Evolutionary conservation across 2,888 invertebrate species (phyloP).

Genomic region (Oligia latruncula): DNA sequence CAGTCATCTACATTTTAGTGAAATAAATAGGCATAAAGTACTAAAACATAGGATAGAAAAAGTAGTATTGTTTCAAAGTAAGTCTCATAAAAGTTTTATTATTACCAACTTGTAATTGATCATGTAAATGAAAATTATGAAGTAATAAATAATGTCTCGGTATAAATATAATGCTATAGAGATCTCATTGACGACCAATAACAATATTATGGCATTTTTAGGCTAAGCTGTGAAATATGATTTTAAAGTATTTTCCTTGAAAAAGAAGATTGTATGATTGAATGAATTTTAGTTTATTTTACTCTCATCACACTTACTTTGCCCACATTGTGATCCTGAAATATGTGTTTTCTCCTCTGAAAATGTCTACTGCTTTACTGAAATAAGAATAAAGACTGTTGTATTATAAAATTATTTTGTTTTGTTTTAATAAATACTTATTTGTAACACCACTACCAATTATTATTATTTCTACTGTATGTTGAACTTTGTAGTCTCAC

Average conservation of each 20-base stretch:
- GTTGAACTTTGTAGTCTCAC: not conserved
- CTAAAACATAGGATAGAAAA: conserved; percentile 80
- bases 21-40: conserved; percentile 78
- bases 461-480: conserved; percentile 67
- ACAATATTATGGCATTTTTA: conserved; percentile 89
- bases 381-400: conserved; percentile 90
- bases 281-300: conserved; percentile 73
- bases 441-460: conserved; percentile 77
- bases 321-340: conserved; percentile 82
- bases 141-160: conserved; percentile 82
- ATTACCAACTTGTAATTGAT: conserved; percentile 81
- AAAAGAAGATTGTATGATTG: conserved; percentile 66
- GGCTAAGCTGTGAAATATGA: conserved; percentile 83
- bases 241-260: conserved; percentile 75
- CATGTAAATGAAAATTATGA: conserved; percentile 81
- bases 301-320: conserved; percentile 76
- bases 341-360: conserved; percentile 79
- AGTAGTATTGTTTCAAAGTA: conserved; percentile 84
- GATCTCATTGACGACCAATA: conserved; percentile 90
- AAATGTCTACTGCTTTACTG: conserved; percentile 87
- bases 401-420: conserved; percentile 87
- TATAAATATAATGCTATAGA: conserved; percentile 87
- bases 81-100: conserved; percentile 82
- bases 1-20: conserved; percentile 76
- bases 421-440: conserved; percentile 85